Evolutionary conservation across 2,113 vertebrate genomes (phyloP).

Genomic region (Girardinichthys multiradiatus): DNA sequence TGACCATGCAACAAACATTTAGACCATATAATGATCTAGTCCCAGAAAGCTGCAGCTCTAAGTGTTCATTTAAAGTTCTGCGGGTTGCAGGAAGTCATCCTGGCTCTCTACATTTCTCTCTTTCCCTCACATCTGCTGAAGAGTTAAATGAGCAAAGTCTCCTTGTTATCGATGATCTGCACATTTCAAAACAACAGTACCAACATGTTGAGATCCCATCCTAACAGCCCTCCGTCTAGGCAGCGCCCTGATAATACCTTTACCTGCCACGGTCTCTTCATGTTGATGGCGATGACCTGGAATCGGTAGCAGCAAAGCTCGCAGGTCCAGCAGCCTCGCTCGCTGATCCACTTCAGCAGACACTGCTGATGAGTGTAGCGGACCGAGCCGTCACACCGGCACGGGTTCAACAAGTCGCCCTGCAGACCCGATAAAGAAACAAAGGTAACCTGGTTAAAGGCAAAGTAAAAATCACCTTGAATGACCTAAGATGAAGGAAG

Average conservation of each 20-base stretch:
- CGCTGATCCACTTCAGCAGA: slow-evolving; percentile 96
- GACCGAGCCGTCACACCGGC: slow-evolving; percentile 92
- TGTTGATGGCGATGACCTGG: slow-evolving; percentile 92
- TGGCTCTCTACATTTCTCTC: too few relatives aligned
- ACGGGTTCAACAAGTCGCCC: slow-evolving; percentile 93
- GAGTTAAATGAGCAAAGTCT: too few relatives aligned
- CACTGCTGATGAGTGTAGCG: slow-evolving; percentile 93
- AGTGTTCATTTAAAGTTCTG: too few relatives aligned
- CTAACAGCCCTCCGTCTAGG: too few relatives aligned
- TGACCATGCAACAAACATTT: too few relatives aligned
- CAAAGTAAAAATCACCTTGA: background rate
- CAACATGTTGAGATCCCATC: too few relatives aligned
- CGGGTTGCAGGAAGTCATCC: too few relatives aligned
- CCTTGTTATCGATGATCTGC: too few relatives aligned
- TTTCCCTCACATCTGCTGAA: background rate
- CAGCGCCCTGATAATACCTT: background rate
- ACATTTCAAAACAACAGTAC: too few relatives aligned
- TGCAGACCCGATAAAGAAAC: slow-evolving; percentile 49
- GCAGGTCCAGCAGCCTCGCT: slow-evolving; percentile 94
- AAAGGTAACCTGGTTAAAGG: background rate
- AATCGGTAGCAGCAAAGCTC: slow-evolving; percentile 96
- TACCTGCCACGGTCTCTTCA: slow-evolving; percentile 95
- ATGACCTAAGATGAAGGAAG: background rate
- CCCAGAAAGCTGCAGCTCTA: too few relatives aligned
- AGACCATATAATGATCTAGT: too few relatives aligned